Conservation (phyloP, 1,140 invertebrate genomes). For the Hyles vespertilio region DNA sequence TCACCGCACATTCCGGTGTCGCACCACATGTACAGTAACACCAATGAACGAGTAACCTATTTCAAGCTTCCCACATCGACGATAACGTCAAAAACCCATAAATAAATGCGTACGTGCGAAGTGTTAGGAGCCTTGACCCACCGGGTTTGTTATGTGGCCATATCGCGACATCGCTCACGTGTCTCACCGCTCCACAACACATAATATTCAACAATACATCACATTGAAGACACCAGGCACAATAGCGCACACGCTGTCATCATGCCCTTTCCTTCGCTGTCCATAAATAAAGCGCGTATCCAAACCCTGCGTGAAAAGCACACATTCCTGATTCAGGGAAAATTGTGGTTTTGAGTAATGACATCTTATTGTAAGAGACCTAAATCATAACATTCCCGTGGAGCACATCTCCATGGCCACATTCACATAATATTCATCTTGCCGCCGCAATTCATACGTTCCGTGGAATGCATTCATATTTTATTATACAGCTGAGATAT, state of each 20-base stretch:
- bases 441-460: no score
- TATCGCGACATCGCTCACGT: not conserved
- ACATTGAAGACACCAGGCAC: not conserved
- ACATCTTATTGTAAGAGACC: not conserved
- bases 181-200: not conserved
- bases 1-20: no score
- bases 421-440: not conserved
- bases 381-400: no score
- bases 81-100: slow-evolving; percentile 1
- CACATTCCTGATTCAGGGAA: slow-evolving; percentile 1
- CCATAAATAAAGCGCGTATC: slow-evolving; percentile 6
- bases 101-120: slow-evolving; percentile 2
- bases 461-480: no score
- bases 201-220: not conserved
- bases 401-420: not conserved
- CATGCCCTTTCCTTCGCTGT: not conserved
- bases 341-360: slow-evolving; percentile 5
- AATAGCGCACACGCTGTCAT: not conserved
- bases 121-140: slow-evolving; percentile 6
- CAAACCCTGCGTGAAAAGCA: not conserved
- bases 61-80: not conserved
- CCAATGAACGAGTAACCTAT: not conserved
- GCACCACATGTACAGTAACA: no score
- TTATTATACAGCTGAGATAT: no score
- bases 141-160: not conserved